These are phyloP conservation scores for Tokudaia tokunoshimensis DNA, from an alignment of 2,797 vertebrate species.

Conservation along the genomic window DNA sequence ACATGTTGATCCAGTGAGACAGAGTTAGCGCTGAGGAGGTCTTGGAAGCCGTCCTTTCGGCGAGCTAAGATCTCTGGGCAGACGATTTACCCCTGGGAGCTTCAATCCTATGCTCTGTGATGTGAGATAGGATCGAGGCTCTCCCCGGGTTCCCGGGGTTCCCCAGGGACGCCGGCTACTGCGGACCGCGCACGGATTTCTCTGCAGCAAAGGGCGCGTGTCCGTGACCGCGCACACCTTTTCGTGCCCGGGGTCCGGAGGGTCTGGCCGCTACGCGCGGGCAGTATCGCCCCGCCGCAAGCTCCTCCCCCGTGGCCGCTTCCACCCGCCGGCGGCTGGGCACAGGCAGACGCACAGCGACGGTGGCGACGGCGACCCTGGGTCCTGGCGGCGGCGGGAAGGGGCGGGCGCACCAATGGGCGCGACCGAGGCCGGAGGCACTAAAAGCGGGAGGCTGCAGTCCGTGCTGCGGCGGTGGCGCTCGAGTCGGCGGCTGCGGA, in stretches of 20 bases:
- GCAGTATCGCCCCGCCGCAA: not conserved
- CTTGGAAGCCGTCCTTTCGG: not conserved
- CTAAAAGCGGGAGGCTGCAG: conserved; percentile 73
- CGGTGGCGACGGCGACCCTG: not conserved
- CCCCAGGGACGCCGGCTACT: not conserved
- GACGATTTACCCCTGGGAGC: not conserved
- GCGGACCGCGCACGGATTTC: not conserved
- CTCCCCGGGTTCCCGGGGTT: not conserved
- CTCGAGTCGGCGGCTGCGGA: conserved; percentile 65
- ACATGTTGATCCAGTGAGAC: not conserved
- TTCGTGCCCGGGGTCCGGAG: not conserved
- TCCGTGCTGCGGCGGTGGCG: conserved; percentile 74
- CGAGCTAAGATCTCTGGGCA: not conserved
- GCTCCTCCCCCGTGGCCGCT: conserved; percentile 68
- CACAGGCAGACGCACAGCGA: conserved; percentile 59
- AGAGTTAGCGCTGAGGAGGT: not conserved
- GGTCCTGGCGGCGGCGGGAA: conserved; percentile 41
- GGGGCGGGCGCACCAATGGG: conserved; percentile 77
- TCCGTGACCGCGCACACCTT: not conserved
- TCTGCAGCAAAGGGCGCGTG: not conserved
- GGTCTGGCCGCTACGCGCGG: not conserved
- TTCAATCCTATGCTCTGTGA: not conserved
- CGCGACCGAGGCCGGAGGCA: conserved; percentile 59
- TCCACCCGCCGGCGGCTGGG: not conserved
- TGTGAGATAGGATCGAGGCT: not conserved